phyloP scores from a whole-genome alignment of 2,113 vertebrate species.

The Urocitellus parryii region DNA sequence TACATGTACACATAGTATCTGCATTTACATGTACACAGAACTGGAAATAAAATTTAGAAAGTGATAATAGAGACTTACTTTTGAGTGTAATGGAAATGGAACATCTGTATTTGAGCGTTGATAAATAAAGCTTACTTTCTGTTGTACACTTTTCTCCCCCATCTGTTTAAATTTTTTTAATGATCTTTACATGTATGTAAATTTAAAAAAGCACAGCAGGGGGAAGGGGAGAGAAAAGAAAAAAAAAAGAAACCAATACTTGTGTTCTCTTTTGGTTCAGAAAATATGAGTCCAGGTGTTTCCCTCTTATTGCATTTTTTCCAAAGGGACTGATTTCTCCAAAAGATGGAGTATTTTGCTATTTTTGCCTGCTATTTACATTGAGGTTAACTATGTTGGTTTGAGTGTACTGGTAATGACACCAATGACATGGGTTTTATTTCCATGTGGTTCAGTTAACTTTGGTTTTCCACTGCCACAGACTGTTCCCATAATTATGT shows the following conservation, averaged over 20 bases:
- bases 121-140: background rate
- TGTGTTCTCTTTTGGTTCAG: constrained; percentile 26
- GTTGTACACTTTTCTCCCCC: background rate
- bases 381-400: constrained; percentile 78
- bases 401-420: constrained; percentile 79
- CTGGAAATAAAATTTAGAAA: background rate
- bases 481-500: constrained; percentile 75
- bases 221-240: background rate
- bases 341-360: constrained; percentile 65
- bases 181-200: background rate
- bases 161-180: background rate
- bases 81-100: background rate
- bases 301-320: constrained; percentile 73
- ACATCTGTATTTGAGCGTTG: background rate
- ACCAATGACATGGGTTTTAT: constrained; percentile 79
- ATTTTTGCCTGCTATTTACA: constrained; percentile 76
- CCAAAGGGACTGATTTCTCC: constrained; percentile 65
- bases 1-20: no score
- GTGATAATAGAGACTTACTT: background rate
- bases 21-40: background rate
- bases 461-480: constrained; percentile 81
- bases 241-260: background rate
- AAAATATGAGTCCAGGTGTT: constrained; percentile 71
- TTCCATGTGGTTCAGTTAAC: constrained; percentile 81
- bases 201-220: background rate